phyloP scores from a whole-genome alignment of 2,797 vertebrate species.

The Gymnocypris eckloni region DNA sequence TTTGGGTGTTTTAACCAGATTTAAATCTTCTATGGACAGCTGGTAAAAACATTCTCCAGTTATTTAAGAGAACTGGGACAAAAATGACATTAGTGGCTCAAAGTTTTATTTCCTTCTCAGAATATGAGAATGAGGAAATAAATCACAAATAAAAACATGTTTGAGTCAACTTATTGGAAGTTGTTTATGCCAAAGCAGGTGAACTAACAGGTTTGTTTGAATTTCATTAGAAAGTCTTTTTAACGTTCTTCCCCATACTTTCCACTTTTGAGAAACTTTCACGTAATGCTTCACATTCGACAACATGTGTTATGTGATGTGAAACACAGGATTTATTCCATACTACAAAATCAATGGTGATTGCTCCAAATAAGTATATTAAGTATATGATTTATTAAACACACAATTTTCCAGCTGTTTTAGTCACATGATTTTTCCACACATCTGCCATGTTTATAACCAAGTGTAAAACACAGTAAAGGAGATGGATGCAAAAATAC shows the following conservation, averaged over 20 bases:
- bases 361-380: not conserved
- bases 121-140: conserved; percentile 40
- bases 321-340: not conserved
- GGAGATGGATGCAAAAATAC: not conserved
- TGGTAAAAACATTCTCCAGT: conserved; percentile 53
- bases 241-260: not conserved
- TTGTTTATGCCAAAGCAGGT: not conserved
- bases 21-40: conserved; percentile 57
- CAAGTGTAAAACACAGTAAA: not conserved
- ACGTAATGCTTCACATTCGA: not conserved
- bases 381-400: not conserved
- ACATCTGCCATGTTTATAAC: not conserved
- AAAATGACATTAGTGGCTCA: conserved; percentile 1
- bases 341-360: not conserved
- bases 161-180: conserved; percentile 28
- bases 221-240: not conserved
- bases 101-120: conserved; percentile 49
- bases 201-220: conserved; percentile 20
- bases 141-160: conserved; percentile 23
- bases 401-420: not conserved
- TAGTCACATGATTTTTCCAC: not conserved
- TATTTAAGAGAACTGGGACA: conserved; percentile 47
- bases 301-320: not conserved
- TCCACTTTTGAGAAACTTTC: not conserved
- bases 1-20: conserved; percentile 74